A percentile compares a stretch with the other conserved stretches of the same genome.
Evolutionary conservation across 2,797 vertebrate species (phyloP).

Genomic region (Tragelaphus eurycerus): DNA sequence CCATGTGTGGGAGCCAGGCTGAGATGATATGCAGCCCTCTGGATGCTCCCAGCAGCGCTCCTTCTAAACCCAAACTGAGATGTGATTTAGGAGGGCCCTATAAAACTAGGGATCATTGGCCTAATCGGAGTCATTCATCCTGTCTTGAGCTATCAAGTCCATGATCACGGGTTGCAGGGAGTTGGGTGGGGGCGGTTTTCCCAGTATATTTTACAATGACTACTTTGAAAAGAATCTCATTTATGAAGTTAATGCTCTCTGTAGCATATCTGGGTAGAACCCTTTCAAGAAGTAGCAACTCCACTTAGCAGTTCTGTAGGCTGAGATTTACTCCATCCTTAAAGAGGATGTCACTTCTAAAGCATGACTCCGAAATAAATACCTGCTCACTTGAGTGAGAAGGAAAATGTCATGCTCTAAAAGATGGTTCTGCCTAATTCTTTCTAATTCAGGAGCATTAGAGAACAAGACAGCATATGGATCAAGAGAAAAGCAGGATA

Average conservation of each 20-base stretch:
- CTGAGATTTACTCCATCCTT: not conserved
- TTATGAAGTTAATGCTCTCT: not conserved
- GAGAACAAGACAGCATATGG: conserved; percentile 69
- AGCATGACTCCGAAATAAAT: not conserved
- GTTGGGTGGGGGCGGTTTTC: not conserved
- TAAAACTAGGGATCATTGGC: conserved; percentile 35
- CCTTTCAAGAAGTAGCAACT: not conserved
- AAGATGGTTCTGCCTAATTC: conserved; percentile 67
- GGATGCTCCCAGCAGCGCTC: not conserved
- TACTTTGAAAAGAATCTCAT: conserved; percentile 36
- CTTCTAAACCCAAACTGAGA: not conserved
- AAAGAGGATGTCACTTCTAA: not conserved
- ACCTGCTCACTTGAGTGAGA: not conserved
- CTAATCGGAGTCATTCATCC: conserved; percentile 51
- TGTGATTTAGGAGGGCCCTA: conserved; percentile 31
- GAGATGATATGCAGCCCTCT: not conserved
- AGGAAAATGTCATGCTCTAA: not conserved
- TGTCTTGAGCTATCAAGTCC: not conserved
- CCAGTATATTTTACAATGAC: not conserved
- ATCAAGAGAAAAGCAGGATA: conserved; percentile 61
- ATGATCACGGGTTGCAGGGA: not conserved
- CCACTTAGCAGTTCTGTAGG: not conserved
- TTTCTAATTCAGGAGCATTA: conserved; percentile 70
- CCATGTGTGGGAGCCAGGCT: not conserved
- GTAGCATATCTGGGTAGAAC: not conserved